Conservation (phyloP, 2,888 invertebrate species). For the Apodemia duryi region DNA sequence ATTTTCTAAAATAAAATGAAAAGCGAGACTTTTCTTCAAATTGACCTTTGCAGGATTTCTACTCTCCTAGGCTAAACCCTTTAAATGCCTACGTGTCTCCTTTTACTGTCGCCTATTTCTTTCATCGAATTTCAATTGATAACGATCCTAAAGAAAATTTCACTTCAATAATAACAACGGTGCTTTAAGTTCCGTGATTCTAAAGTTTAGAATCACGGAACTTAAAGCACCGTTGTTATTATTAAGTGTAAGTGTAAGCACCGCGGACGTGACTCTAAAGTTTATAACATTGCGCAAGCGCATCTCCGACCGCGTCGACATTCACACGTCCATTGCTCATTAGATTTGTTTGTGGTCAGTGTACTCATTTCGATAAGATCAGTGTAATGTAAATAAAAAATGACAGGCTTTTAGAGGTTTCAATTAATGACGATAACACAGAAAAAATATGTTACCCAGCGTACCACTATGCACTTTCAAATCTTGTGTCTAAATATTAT, state of each 20-base stretch:
- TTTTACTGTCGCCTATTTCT: background rate
- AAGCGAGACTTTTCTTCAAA: too few relatives aligned
- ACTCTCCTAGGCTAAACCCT: too few relatives aligned
- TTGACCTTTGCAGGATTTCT: too few relatives aligned
- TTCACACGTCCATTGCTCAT: constrained; percentile 5
- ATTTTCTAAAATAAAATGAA: too few relatives aligned
- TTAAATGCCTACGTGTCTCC: too few relatives aligned
- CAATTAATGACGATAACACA: background rate
- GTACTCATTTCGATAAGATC: background rate
- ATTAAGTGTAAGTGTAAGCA: too few relatives aligned
- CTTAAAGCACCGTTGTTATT: background rate
- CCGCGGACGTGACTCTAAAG: background rate
- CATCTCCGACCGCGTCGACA: constrained; percentile 1
- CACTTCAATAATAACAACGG: background rate
- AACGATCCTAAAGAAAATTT: background rate
- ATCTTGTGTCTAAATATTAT: background rate
- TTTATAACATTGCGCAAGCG: constrained; percentile 7
- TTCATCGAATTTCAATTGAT: background rate
- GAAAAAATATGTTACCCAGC: background rate
- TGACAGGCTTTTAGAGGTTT: background rate
- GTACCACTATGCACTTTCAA: background rate
- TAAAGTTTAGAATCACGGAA: too few relatives aligned
- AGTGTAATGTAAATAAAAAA: background rate
- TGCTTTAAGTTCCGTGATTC: background rate
- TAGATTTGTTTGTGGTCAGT: constrained; percentile 10